Evolutionary conservation across 2,888 invertebrate genomes (phyloP).

Genomic region (Macrophya alboannulata): DNA sequence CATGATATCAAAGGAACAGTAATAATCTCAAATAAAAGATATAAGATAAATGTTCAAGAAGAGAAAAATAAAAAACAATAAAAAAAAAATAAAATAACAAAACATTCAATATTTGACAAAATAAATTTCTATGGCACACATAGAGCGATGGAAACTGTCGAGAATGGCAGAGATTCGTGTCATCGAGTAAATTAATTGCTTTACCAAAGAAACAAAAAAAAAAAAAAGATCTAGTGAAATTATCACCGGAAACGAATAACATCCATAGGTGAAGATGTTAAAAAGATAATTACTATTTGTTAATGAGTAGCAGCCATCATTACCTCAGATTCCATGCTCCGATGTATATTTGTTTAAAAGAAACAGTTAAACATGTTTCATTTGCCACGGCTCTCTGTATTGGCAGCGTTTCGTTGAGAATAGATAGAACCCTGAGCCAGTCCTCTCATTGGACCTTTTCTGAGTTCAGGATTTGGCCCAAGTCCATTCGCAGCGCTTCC

Average conservation of each 20-base stretch:
- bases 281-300: not conserved
- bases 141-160: constrained; percentile 33
- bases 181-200: not conserved
- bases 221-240: not conserved
- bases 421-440: constrained; percentile 92
- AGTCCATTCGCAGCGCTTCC: constrained; percentile 80
- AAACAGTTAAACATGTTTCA: constrained; percentile 78
- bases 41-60: not conserved
- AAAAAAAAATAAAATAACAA: not conserved
- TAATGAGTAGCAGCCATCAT: not conserved
- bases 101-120: not conserved
- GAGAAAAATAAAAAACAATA: not conserved
- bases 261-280: not conserved
- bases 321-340: constrained; percentile 34
- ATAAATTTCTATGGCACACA: constrained; percentile 23
- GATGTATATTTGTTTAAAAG: constrained; percentile 63
- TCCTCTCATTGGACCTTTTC: constrained; percentile 88
- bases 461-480: constrained; percentile 86
- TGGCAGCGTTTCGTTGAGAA: constrained; percentile 83
- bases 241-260: not conserved
- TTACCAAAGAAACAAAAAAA: not conserved
- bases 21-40: constrained; percentile 21
- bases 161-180: constrained; percentile 23
- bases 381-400: constrained; percentile 81
- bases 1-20: not conserved